phyloP scores from a whole-genome alignment of 2,797 vertebrate genomes.

The Urophycis tenuis region DNA sequence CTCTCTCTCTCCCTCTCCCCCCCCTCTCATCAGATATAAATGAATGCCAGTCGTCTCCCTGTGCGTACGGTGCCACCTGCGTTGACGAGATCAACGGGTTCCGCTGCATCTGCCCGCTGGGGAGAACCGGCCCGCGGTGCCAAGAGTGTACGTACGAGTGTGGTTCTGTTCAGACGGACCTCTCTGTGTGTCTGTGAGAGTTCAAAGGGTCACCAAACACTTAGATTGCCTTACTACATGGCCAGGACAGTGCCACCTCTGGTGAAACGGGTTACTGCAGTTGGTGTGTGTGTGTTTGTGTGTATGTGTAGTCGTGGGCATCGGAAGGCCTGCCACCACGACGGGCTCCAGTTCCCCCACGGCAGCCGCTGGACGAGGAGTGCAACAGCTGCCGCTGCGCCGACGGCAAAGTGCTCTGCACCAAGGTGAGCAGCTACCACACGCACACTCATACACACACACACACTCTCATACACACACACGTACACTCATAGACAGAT shows the following conservation, averaged over 20 bases:
- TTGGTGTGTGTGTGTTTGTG: constrained; percentile 2
- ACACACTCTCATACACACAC: too few species aligned
- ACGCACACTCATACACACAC: too few species aligned
- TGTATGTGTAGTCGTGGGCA: constrained; percentile 72
- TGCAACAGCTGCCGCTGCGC: constrained; percentile 90
- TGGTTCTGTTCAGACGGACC: neutral
- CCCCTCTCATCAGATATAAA: constrained; percentile 78
- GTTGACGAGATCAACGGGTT: constrained; percentile 94
- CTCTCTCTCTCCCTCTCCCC: neutral
- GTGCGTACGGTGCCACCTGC: constrained; percentile 91
- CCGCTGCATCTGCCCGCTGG: constrained; percentile 85
- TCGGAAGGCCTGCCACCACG: constrained; percentile 82
- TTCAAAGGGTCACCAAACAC: neutral
- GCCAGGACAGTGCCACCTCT: neutral
- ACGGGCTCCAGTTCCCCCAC: constrained; percentile 81
- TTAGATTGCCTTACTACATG: neutral
- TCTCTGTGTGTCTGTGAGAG: neutral
- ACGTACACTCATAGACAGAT: too few species aligned
- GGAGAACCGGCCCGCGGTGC: constrained; percentile 81
- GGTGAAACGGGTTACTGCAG: neutral
- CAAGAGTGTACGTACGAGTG: constrained; percentile 81
- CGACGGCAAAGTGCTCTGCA: constrained; percentile 84
- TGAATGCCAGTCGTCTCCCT: constrained; percentile 96
- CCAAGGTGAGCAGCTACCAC: constrained; percentile 72
- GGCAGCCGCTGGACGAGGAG: constrained; percentile 89